Evolutionary conservation across 64 coral and sea anemone genomes (phyloP), one percentile per base, ranked within the genome.

Genomic region (Montipora capricornis): DNA sequence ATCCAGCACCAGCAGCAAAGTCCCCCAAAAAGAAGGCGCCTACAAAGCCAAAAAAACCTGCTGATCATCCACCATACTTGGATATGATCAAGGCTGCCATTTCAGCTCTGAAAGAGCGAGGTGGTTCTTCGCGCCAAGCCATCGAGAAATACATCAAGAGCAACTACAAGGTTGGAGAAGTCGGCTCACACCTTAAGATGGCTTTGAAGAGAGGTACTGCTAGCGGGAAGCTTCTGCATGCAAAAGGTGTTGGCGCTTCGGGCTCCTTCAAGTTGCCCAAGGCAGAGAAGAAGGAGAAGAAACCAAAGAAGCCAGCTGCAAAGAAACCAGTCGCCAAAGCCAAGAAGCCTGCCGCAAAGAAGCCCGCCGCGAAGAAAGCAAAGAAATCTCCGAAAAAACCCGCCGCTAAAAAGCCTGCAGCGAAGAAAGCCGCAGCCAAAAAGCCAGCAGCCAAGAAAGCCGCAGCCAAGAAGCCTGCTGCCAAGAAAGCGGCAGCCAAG

Each of bases 81-180:
- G 82, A 85, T 2, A 85, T 85, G 82, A 68, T 85, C 82, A 68
- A 45, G 61, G 82, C 59, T 24, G 82, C 82, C 15, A 85, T 85
- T 19, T 22, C 0, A 8, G 20, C 82, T 5, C 29, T 85, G 55
- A 85, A 85, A 68, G 60, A 85, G 37, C 82, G 82, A 45, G 68
- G 20, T 44, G 82, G 82, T 62, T 85, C 82, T 14, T 85, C 82
- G 13, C 82, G 82, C 8, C 82, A 85, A 68, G 82, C 82, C 55
- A 85, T 85, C 82, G 82, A 61, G 24, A 85, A 85, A 29, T 85
- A 85, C 60, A 85, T 85, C 60, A 85, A 85, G 45, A 58, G 14
- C 51, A 85, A 85, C 82, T 85, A 85, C 82, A 85, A 57, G 82
- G 82, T 85, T 59, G 82, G 60, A n/a, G 60, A 85, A 11, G 50